A percentile compares a stretch with the other conserved stretches of the same genome.
Conservation (phyloP, 2,113 vertebrate genomes). For the Dolichallabes microphthalmus region DNA sequence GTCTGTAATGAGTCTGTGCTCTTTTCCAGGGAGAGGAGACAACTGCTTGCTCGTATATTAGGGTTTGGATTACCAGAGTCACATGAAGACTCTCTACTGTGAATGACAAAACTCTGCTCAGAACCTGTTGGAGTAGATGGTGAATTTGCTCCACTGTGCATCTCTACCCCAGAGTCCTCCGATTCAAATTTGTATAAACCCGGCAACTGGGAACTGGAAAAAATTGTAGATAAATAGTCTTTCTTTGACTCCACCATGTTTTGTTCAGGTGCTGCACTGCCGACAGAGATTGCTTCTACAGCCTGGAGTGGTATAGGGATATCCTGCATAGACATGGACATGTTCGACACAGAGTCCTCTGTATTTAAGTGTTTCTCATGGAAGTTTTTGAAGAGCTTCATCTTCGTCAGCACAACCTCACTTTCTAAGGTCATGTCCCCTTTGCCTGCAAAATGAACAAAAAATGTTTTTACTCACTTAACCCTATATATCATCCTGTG, state of each 20-base stretch:
- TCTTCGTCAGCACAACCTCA: conserved; percentile 82
- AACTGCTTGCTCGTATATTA: conserved; percentile 56
- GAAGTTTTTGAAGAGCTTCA: conserved; percentile 77
- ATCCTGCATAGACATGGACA: conserved; percentile 60
- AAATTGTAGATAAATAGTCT: conserved; percentile 62
- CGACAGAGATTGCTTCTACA: conserved; percentile 47
- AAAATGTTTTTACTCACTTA: conserved; percentile 24
- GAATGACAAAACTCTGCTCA: conserved; percentile 84
- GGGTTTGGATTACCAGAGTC: conserved; percentile 75
- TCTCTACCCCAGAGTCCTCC: conserved; percentile 83
- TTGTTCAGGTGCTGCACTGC: conserved; percentile 34
- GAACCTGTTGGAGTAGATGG: conserved; percentile 78
- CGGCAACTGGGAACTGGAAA: conserved; percentile 67
- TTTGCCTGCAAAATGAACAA: conserved; percentile 71
- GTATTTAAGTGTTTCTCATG: conserved; percentile 59
- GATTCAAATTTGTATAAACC: conserved; percentile 83
- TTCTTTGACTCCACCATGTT: conserved; percentile 36
- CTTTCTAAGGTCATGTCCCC: conserved; percentile 69
- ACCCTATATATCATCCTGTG: background rate
- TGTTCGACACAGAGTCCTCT: conserved; percentile 59
- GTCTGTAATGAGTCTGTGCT: conserved; percentile 59
- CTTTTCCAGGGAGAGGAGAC: conserved; percentile 56
- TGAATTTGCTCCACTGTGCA: conserved; percentile 81
- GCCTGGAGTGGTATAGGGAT: conserved; percentile 36
- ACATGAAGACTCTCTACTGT: conserved; percentile 81